Percentiles rank a stretch among this genome's conserved stretches.
Conservation (phyloP, 2,888 invertebrate species). For the Drosophila meridionalis region DNA sequence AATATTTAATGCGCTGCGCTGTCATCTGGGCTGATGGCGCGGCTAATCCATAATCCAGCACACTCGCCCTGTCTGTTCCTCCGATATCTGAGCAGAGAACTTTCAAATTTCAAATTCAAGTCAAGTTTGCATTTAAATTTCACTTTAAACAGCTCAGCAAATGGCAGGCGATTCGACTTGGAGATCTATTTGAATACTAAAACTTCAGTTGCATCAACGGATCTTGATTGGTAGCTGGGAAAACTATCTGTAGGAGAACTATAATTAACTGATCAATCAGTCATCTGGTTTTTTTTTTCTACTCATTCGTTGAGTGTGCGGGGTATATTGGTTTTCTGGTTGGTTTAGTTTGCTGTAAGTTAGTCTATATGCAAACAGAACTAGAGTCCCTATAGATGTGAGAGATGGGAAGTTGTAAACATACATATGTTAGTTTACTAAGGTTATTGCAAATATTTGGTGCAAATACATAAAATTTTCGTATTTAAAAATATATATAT, state of each 20-base stretch:
- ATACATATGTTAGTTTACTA: background rate
- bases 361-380: too few relatives aligned
- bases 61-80: background rate
- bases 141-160: background rate
- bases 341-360: background rate
- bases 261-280: background rate
- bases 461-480: too few relatives aligned
- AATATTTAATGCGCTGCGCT: slow-evolving; percentile 26
- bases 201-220: background rate
- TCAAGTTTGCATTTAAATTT: slow-evolving; percentile 1
- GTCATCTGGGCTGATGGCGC: slow-evolving; percentile 11
- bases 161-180: background rate
- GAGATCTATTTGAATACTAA: background rate
- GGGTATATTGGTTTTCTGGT: background rate
- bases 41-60: slow-evolving; percentile 4
- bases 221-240: background rate
- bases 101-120: background rate
- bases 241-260: background rate
- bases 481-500: too few relatives aligned
- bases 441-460: too few relatives aligned
- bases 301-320: background rate
- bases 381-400: too few relatives aligned
- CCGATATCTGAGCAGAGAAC: background rate
- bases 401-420: too few relatives aligned
- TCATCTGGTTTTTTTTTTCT: background rate